phyloP scores from a whole-genome alignment of 2,113 vertebrate genomes.

The Neolamprologus longior region DNA sequence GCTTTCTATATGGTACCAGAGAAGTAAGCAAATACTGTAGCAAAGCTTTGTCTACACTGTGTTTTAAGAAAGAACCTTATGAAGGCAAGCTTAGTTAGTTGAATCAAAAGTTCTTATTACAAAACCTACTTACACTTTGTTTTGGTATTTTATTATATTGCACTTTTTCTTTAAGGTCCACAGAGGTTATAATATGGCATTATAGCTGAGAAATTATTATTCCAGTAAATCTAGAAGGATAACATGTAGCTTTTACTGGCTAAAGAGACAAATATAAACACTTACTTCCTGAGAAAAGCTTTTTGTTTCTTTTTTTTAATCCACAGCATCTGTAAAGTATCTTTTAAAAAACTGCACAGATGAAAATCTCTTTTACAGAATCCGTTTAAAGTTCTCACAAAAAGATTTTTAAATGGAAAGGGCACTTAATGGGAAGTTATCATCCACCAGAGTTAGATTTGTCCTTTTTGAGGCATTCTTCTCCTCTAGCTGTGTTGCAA shows the following conservation, averaged over 20 bases:
- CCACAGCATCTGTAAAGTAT: neutral
- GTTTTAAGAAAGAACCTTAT: neutral
- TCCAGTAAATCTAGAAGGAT: neutral
- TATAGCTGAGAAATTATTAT: neutral
- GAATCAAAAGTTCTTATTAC: neutral
- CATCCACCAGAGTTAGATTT: neutral
- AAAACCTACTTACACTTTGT: neutral
- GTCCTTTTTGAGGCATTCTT: neutral
- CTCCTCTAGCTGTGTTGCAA: neutral
- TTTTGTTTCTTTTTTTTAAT: neutral
- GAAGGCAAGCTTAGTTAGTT: neutral
- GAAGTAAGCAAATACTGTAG: neutral
- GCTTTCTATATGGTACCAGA: neutral
- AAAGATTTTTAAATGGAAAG: neutral
- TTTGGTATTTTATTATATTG: neutral
- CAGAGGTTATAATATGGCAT: neutral
- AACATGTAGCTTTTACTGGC: neutral
- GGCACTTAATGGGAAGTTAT: neutral
- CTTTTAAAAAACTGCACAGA: neutral
- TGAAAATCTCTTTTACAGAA: neutral
- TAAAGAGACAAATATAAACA: neutral
- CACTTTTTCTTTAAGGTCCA: neutral
- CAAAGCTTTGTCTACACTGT: neutral
- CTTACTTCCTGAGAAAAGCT: neutral
- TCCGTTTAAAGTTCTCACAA: neutral